Conservation (phyloP, 2,888 invertebrate species). For the Drosophila algonquin region DNA sequence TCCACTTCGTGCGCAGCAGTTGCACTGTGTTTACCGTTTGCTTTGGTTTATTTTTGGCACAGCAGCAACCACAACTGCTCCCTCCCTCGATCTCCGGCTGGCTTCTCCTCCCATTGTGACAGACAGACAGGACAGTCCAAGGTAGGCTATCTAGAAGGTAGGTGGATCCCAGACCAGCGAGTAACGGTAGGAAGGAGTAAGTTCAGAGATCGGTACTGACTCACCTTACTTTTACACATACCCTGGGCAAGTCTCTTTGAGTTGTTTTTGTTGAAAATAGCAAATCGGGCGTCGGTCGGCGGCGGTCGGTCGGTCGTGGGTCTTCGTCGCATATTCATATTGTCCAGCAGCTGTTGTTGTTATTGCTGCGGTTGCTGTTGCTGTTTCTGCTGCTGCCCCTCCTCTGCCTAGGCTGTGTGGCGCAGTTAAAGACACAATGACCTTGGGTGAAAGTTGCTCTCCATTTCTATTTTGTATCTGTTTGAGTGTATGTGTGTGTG, state of each 20-base stretch:
- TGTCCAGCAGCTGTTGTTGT: constrained; percentile 55
- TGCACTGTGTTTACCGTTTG: background rate
- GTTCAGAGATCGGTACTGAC: no score
- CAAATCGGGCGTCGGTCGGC: constrained; percentile 42
- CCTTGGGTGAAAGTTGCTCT: constrained; percentile 77
- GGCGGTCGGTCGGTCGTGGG: constrained; percentile 28
- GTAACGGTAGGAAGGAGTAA: background rate
- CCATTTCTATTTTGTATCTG: constrained; percentile 75
- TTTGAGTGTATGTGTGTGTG: constrained; percentile 21
- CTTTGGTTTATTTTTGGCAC: constrained; percentile 16
- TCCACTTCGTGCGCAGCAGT: background rate
- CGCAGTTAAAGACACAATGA: constrained; percentile 77
- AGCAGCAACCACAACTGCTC: constrained; percentile 1
- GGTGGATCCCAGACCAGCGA: no score
- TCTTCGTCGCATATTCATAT: constrained; percentile 50
- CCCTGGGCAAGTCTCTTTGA: background rate
- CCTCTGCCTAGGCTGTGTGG: constrained; percentile 33
- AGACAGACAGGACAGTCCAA: constrained; percentile 15
- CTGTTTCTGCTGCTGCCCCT: constrained; percentile 42
- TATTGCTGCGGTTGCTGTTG: constrained; percentile 35
- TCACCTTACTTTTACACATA: background rate
- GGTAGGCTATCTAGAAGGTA: background rate
- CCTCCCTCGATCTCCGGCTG: constrained; percentile 7
- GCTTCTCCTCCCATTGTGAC: constrained; percentile 17
- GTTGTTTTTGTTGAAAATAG: constrained; percentile 39